Base-by-base conservation (phyloP, 2,113 vertebrate species). In the Pelodiscus sinensis region DNA sequence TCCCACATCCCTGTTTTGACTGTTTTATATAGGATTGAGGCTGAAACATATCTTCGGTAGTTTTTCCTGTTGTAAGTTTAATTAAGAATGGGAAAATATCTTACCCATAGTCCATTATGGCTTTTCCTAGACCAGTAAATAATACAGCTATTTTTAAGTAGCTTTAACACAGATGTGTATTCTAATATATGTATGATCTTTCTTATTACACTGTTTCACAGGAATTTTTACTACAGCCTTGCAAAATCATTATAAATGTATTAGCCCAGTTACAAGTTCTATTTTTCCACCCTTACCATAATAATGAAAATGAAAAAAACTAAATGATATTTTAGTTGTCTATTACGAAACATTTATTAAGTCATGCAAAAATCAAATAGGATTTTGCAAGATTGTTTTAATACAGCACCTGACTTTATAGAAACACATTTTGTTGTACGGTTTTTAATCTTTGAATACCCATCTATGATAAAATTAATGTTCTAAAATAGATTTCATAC, bases 1-100 rank as follows among this genome's bases (percentile, higher is more conserved):
- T 98, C 98, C 97, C 98, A 98, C 96, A 98, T 98, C 98, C 98
- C 98, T 98, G 98, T 98, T 98, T 98, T 98, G 98, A 98, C 86
- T 98, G 98, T 98, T 98, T 98, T 98, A 98, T 98, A 98, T 98
- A 98, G 98, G 97, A 98, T 97, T 98, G 98, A 98, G 98, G 98
- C 97, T 98, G 98, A 98, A 98, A 98, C 98, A 98, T 97, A 98
- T 98, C 98, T 98, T 98, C 98, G 93, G 98, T 98, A 98, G 98
- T 98, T 98, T 98, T 98, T 98, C 98, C 98, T 98, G 98, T 98
- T 98, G 94, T 90, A 98, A 98, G 98, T 98, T 98, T 98, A 98
- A 98, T 98, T 98, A 98, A 98, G 98, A 98, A 98, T 98, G 97
- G 98, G 98, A 98, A 98, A 98, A 98, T 97, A 95, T 98, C 98